Percentiles rank a stretch among this genome's conserved stretches.
These are phyloP conservation scores for Axis porcinus DNA, from an alignment of 2,113 vertebrate species.

Conservation along the genomic window DNA sequence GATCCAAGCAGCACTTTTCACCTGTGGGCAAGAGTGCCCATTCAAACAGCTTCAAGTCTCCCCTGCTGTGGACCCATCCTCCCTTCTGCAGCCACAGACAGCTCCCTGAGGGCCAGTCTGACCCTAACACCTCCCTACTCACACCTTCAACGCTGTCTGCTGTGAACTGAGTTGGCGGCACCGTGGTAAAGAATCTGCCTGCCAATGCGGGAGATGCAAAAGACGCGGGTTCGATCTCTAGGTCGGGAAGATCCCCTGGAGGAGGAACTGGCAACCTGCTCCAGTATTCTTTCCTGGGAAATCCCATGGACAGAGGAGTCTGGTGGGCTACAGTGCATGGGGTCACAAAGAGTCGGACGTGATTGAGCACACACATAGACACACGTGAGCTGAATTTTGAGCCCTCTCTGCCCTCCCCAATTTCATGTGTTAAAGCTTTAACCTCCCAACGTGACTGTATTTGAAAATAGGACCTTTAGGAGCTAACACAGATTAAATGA, in stretches of 20 bases:
- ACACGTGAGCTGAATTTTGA: background rate
- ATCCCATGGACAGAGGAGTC: background rate
- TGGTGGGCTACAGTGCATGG: background rate
- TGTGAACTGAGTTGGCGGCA: background rate
- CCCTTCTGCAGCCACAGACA: background rate
- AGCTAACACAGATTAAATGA: background rate
- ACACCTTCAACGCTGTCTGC: background rate
- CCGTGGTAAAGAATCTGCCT: background rate
- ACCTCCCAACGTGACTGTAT: background rate
- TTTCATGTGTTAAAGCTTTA: background rate
- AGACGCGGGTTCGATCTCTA: background rate
- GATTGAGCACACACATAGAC: background rate
- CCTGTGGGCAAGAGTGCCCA: no score
- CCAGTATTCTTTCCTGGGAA: background rate
- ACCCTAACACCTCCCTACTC: background rate
- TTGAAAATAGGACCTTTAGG: background rate
- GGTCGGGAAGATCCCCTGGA: background rate
- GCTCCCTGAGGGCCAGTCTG: background rate
- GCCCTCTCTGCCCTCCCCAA: no score
- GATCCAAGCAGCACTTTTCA: background rate
- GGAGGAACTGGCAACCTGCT: background rate
- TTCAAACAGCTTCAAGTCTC: background rate
- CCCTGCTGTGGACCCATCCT: background rate
- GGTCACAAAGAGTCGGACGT: background rate
- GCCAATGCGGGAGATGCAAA: background rate